Percentiles rank a stretch among this genome's conserved stretches.
Evolutionary conservation across 2,113 vertebrate genomes (phyloP).

Genomic region (Hypocryptadius cinnamomeus): DNA sequence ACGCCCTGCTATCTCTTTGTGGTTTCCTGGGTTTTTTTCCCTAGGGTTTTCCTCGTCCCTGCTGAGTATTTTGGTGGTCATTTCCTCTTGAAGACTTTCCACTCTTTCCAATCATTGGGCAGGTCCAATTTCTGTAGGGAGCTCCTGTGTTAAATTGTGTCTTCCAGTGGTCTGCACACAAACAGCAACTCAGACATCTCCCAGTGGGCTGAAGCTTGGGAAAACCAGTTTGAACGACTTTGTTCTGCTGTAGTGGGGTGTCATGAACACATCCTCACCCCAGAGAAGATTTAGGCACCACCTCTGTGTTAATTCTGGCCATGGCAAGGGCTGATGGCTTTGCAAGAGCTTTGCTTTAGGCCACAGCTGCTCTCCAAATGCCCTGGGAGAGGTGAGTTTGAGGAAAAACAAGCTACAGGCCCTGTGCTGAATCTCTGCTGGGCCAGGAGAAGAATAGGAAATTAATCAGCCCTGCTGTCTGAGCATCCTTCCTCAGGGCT

Average conservation of each 20-base stretch:
- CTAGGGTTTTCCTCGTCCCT: background rate
- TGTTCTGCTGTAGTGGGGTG: rapidly evolving
- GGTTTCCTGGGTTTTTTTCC: background rate
- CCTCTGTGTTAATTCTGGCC: background rate
- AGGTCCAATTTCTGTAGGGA: background rate
- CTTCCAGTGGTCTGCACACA: background rate
- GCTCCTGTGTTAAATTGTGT: background rate
- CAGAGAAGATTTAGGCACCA: background rate
- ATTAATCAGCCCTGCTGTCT: background rate
- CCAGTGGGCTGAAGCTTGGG: background rate
- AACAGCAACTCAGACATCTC: background rate
- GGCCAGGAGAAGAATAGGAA: background rate
- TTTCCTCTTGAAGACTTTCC: background rate
- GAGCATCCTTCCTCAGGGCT: background rate
- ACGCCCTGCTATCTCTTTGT: background rate
- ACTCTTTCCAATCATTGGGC: background rate
- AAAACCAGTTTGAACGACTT: background rate
- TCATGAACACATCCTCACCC: background rate
- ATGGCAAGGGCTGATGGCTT: background rate
- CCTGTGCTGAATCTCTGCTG: background rate
- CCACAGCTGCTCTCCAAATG: background rate
- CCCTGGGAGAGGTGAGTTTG: background rate
- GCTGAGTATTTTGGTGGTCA: background rate
- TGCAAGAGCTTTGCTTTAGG: background rate
- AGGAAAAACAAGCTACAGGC: background rate